Percentiles rank a stretch among this genome's conserved stretches.
phyloP scores from a whole-genome alignment of 53 echinoderm and acorn worm genomes.

The Luidia sarsii region DNA sequence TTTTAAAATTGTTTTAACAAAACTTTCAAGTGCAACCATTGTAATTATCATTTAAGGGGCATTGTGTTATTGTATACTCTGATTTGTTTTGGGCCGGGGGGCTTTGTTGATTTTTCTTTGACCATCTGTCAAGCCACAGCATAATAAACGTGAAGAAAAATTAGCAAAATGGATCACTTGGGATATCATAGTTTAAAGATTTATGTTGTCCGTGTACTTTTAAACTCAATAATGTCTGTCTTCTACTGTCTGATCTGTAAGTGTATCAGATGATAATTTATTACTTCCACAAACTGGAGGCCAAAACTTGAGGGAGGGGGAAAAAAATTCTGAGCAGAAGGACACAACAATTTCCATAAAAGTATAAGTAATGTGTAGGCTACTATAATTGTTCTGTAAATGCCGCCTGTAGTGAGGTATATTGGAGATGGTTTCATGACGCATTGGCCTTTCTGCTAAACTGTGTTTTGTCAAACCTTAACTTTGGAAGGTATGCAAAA shows the following conservation, averaged over 20 bases:
- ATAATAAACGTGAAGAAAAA: too few relatives aligned
- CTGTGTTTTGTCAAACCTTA: background rate
- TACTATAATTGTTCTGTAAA: too few relatives aligned
- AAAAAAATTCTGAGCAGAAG: constrained; percentile 33
- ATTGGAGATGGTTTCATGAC: too few relatives aligned
- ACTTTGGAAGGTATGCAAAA: too few relatives aligned
- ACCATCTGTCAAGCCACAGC: too few relatives aligned
- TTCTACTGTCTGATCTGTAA: background rate
- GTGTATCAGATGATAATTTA: constrained; percentile 29
- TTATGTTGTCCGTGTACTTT: constrained; percentile 14
- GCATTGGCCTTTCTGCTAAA: constrained; percentile 46
- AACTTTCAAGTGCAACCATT: constrained; percentile 38
- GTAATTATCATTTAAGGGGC: constrained; percentile 14
- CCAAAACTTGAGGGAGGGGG: background rate
- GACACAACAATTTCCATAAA: constrained; percentile 22
- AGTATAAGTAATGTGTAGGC: constrained; percentile 12
- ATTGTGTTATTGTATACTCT: background rate
- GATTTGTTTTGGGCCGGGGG: background rate
- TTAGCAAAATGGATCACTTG: too few relatives aligned
- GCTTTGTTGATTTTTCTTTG: background rate
- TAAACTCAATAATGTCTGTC: constrained; percentile 26
- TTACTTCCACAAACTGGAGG: constrained; percentile 14
- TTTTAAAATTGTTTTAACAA: constrained; percentile 4
- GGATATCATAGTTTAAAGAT: too few relatives aligned
- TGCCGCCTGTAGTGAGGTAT: background rate